Percentiles rank a stretch among this genome's conserved stretches.
These are phyloP conservation scores for Oxyteleia sp. DNA, from an alignment of 2,888 invertebrate genomes.

Conservation along the genomic window DNA sequence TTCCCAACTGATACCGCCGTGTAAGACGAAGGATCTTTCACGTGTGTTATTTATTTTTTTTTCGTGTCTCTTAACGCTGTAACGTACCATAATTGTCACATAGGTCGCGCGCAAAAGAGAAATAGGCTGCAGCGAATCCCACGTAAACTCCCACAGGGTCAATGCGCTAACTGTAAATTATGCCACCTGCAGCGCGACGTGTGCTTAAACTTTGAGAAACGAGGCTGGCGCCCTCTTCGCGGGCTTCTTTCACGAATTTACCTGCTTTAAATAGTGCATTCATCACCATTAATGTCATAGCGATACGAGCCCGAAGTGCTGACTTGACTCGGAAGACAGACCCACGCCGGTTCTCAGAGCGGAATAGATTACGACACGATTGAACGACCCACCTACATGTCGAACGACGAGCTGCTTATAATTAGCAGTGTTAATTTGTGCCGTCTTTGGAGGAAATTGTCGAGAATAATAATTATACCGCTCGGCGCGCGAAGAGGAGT, in stretches of 20 bases:
- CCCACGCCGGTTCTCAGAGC: conserved; percentile 19
- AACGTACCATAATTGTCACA: conserved; percentile 68
- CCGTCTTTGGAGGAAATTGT: conserved; percentile 72
- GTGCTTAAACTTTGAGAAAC: conserved; percentile 73
- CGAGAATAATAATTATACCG: conserved; percentile 71
- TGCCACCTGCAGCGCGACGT: conserved; percentile 73
- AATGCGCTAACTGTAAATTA: conserved; percentile 77
- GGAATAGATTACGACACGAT: conserved; percentile 69
- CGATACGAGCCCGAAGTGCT: conserved; percentile 66
- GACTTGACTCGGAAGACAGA: conserved; percentile 63
- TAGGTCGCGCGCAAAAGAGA: conserved; percentile 67
- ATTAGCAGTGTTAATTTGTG: conserved; percentile 73
- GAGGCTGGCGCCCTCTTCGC: conserved; percentile 46
- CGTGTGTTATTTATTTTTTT: not conserved
- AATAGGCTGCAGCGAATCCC: conserved; percentile 76
- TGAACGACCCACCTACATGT: conserved; percentile 68
- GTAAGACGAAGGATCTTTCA: conserved; percentile 47
- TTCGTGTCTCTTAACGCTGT: conserved; percentile 53
- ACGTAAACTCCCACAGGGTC: conserved; percentile 75
- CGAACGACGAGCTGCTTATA: conserved; percentile 72
- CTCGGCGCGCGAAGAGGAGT: conserved; percentile 54
- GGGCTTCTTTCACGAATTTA: conserved; percentile 65
- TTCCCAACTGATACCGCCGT: conserved; percentile 30
- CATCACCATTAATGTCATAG: conserved; percentile 73
- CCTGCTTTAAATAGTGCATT: conserved; percentile 71